Percentiles rank a stretch among this genome's conserved stretches.
phyloP scores from a whole-genome alignment of 2,888 invertebrate species.

The Parapristionchus giblindavisi region DNA sequence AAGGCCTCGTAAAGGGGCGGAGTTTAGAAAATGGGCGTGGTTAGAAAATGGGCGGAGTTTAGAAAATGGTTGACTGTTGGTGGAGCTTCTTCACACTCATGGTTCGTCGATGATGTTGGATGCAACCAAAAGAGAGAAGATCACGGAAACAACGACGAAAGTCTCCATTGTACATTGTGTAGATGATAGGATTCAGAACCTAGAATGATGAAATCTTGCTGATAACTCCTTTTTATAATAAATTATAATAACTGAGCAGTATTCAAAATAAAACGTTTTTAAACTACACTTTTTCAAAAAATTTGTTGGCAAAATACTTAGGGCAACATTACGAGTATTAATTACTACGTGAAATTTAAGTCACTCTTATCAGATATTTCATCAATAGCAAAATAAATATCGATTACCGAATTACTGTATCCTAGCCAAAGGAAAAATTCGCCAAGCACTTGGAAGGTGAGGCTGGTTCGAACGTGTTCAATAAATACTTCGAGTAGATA shows the following conservation, averaged over 20 bases:
- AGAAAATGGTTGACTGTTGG: constrained; percentile 65
- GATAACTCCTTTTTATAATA: too few species aligned
- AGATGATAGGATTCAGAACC: constrained; percentile 69
- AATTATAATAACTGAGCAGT: too few species aligned
- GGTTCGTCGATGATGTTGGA: constrained; percentile 66
- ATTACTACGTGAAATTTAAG: too few species aligned
- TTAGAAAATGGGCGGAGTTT: constrained; percentile 2
- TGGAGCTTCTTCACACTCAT: constrained; percentile 69
- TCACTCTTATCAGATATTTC: too few species aligned
- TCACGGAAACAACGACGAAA: constrained; percentile 70
- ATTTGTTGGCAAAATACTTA: too few species aligned
- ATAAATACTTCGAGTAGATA: constrained; percentile 69
- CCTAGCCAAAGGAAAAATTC: constrained; percentile 71
- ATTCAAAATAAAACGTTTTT: too few species aligned
- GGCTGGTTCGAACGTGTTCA: neutral
- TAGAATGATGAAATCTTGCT: constrained; percentile 36
- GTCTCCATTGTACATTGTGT: constrained; percentile 69
- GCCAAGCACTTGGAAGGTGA: constrained; percentile 53
- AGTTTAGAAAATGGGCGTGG: neutral
- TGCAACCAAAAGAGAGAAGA: constrained; percentile 67
- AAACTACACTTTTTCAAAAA: too few species aligned
- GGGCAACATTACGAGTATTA: too few species aligned
- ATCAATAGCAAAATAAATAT: too few species aligned
- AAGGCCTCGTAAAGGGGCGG: neutral
- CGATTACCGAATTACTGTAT: constrained; percentile 69